Evolutionary conservation across 2,888 invertebrate genomes (phyloP), one percentile per base, ranked within the genome.

Genomic region (Epirrhoe alternata): DNA sequence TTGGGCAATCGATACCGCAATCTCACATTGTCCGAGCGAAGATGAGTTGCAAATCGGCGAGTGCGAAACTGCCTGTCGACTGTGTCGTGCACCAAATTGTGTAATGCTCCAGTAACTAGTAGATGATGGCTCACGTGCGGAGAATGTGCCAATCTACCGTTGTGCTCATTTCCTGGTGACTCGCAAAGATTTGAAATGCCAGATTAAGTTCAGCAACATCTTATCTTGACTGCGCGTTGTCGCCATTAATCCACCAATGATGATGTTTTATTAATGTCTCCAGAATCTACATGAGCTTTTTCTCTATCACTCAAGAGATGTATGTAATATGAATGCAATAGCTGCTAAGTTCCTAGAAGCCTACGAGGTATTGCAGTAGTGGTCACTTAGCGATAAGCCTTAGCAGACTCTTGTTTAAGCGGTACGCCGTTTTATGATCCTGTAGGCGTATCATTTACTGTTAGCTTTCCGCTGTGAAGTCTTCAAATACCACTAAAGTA

Each of bases 11-110:
- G 66, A 52, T 66, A 58, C 52, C 60, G 63, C 68, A 68, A 70
- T 57, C 47, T 16, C 30, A 64, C 58, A 62, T 65, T 64, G 68
- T 68, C 50, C 61, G 61, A 70, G 61, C 60, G 67, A 69, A 65
- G 68, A 68, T 71, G 65, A 69, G 62, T 68, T 69, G 68, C 66
- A 62, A 72, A 71, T 68, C 61, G 38, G 24, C 17, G 51, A 66
- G 57, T 61, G 63, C 54, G 57, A 64, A 66, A 57, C 62, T 45
- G 55, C 30, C 35, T 53, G n/a, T 7, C 8, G 49, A 42, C 53
- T 30, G 61, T 61, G 49, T 31, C 57, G 55, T 64, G 63, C 59
- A 65, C 65, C 58, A 57, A 61, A 61, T 52, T 51, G 66, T 69
- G 68, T 54, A 69, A 70, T 55, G 58, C 50, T 61, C 56, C 30